phyloP scores from a whole-genome alignment of 2,113 vertebrate species.

The Oryzias curvinotus region DNA sequence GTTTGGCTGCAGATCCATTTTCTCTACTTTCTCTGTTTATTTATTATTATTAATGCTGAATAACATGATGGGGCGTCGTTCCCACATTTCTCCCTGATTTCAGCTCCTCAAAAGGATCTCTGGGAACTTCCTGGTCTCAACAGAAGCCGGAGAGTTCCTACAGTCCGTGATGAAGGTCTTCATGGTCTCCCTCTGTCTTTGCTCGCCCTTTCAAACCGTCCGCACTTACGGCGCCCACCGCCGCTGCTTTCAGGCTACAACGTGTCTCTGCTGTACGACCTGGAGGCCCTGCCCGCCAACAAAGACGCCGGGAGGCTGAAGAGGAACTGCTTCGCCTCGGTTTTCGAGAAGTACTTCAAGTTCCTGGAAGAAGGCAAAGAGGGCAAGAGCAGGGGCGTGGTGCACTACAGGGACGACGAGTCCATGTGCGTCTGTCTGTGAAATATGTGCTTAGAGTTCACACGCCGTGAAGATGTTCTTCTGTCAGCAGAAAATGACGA shows the following conservation, averaged over 20 bases:
- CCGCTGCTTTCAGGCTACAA: conserved; percentile 52
- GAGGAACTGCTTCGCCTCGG: conserved; percentile 96
- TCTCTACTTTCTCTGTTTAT: no score
- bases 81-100: conserved; percentile 24
- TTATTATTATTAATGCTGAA: no score
- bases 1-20: no score
- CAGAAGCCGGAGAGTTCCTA: conserved; percentile 83
- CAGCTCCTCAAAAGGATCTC: conserved; percentile 93
- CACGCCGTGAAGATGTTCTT: no score
- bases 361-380: conserved; percentile 97
- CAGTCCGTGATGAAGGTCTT: no score
- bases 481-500: no score
- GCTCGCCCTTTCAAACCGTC: no score
- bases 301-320: conserved; percentile 92
- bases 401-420: conserved; percentile 98
- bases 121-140: conserved; percentile 84
- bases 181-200: not conserved
- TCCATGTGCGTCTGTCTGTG: conserved; percentile 84
- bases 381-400: conserved; percentile 92
- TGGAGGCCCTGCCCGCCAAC: conserved; percentile 90
- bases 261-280: conserved; percentile 74
- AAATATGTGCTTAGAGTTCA: no score
- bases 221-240: no score
- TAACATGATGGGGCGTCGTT: no score
- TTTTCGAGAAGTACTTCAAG: conserved; percentile 98